A percentile compares a stretch with the other conserved stretches of the same genome.
phyloP scores from a whole-genome alignment of 2,797 vertebrate genomes.

The Gymnothorax javanicus region DNA sequence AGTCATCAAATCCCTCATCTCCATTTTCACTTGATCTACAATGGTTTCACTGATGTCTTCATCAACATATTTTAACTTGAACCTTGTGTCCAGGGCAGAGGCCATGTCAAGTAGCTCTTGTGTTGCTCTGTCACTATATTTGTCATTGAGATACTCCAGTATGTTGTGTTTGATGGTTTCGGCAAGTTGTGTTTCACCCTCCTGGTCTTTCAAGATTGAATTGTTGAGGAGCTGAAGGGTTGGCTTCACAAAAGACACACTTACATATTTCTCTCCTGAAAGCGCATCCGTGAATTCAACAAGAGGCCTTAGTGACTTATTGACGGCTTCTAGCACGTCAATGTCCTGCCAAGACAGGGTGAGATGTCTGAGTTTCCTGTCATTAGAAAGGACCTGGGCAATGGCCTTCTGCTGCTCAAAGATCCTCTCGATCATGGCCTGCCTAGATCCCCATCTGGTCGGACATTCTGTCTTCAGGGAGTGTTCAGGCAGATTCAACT shows the following conservation, averaged over 20 bases:
- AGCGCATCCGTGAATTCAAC: conserved; percentile 30
- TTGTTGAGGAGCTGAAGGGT: conserved; percentile 23
- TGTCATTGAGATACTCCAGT: conserved; percentile 20
- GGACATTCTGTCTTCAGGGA: conserved; percentile 1
- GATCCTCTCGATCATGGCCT: conserved; percentile 27
- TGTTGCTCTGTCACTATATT: conserved; percentile 21
- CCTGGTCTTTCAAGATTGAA: conserved; percentile 2
- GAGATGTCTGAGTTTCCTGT: too few species aligned
- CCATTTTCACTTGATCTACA: conserved; percentile 19
- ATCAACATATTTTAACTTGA: conserved; percentile 29
- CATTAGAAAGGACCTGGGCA: too few species aligned
- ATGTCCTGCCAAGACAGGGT: conserved; percentile 25
- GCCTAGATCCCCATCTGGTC: conserved; percentile 21
- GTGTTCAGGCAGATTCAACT: conserved; percentile 7
- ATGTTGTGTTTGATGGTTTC: conserved; percentile 13
- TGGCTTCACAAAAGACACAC: conserved; percentile 28
- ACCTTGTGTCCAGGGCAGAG: conserved; percentile 33
- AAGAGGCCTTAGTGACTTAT: conserved; percentile 25
- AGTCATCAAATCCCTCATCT: conserved; percentile 32
- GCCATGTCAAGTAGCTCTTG: conserved; percentile 37
- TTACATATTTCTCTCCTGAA: conserved; percentile 12
- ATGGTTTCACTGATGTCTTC: conserved; percentile 29
- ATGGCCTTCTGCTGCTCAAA: conserved; percentile 29
- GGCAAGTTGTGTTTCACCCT: conserved; percentile 25
- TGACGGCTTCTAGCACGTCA: conserved; percentile 23